Base-by-base conservation (phyloP, 2,888 invertebrate genomes). In the Endomychus coccineus region DNA sequence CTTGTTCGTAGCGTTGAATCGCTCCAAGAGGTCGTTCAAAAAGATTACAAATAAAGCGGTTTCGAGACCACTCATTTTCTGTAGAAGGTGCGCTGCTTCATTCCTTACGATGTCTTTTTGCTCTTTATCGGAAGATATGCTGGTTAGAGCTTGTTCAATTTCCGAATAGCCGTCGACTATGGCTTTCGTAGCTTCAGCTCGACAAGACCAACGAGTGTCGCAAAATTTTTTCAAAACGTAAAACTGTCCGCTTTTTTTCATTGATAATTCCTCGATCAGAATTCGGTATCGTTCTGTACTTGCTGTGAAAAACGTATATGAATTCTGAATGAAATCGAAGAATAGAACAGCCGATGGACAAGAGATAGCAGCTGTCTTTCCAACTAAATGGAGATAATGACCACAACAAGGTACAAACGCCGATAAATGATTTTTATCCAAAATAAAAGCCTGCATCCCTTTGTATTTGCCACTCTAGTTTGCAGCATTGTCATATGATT, bases 1-100 rank as follows among this genome's bases (percentile, higher is more conserved):
- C 33, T 33, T 45, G 34, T 40, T 48, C 33, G 42, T 43, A 44
- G 42, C 45, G 39, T 45, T 35, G 40, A 46, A 46, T 43, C 45
- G 39, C 40, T 49, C 43, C 35, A 49, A 44, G 33, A 49, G 45
- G 10, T 46, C 43, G 38, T 51, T 45, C 41, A 46, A 49, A 48
- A 49, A 36, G 27, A 35, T 36, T 25, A 30, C 39, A 66, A 49
- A 69, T 66, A 62, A 40, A 31, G 41, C 44, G 10, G 32, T 45
- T 44, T 48, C 45, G 16, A 49, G 33, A 29, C 35, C 29, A 34
- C 38, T 32, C 37, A 49, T 47, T 36, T 44, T 46, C n/a, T 48
- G 22, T 4, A 45, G 22, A 39, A 50, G 40, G n/a, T 28, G 13
- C 13, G 16, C n/a, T 23, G 49, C 42, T 40, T 44, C 43, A n/a